phyloP scores from a whole-genome alignment of 37 sponge, comb jelly and placozoan genomes.

The Ephydatia muelleri region DNA sequence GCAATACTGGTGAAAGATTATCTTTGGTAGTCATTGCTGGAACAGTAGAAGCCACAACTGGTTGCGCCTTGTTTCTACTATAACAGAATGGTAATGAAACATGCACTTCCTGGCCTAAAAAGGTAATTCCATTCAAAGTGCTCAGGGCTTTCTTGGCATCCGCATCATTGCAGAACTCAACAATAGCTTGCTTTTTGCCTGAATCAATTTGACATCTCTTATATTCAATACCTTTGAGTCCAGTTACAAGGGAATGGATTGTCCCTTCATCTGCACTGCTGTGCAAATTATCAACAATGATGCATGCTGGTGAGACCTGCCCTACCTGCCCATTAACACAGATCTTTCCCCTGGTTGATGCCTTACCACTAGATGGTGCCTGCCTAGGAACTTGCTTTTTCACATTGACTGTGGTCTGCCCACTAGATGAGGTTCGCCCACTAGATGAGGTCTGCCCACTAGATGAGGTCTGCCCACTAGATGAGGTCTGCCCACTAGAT shows the following conservation, averaged over 20 bases:
- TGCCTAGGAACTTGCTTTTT: no score
- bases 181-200: background rate
- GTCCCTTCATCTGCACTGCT: background rate
- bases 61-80: no score
- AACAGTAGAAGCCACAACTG: no score
- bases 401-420: no score
- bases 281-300: background rate
- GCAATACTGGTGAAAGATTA: no score
- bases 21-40: no score
- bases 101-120: constrained; percentile 12
- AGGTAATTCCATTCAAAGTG: constrained; percentile 15
- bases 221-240: background rate
- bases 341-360: no score
- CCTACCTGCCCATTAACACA: no score
- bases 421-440: background rate
- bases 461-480: background rate
- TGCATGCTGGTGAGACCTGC: background rate
- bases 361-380: no score
- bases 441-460: background rate
- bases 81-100: no score
- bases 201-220: background rate
- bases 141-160: constrained; percentile 18
- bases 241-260: background rate
- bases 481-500: background rate
- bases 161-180: background rate